These are phyloP conservation scores for Drosophila anceps DNA, from an alignment of 2,888 invertebrate species.

Conservation along the genomic window DNA sequence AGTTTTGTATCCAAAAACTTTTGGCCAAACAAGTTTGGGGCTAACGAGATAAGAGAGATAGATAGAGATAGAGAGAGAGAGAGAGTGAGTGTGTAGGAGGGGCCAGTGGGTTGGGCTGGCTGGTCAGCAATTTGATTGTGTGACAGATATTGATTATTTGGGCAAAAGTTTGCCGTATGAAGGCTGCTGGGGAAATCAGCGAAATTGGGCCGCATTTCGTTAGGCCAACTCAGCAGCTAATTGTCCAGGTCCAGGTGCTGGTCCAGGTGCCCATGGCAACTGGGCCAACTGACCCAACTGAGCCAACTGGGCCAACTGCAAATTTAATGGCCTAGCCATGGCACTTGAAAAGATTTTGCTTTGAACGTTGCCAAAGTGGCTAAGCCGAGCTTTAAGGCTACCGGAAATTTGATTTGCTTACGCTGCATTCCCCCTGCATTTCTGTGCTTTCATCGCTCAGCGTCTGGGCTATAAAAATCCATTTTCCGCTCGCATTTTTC, in stretches of 20 bases:
- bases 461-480: constrained; percentile 46
- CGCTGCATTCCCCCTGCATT: constrained; percentile 5
- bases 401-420: constrained; percentile 74
- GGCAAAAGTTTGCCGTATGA: constrained; percentile 29
- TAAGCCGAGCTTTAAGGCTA: constrained; percentile 52
- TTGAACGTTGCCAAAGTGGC: constrained; percentile 44
- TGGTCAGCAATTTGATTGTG: constrained; percentile 32
- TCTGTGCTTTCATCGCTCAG: not conserved
- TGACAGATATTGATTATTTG: constrained; percentile 77
- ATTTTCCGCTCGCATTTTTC: constrained; percentile 51
- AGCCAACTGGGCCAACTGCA: constrained; percentile 28
- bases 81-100: not conserved
- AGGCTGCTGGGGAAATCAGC: constrained; percentile 64
- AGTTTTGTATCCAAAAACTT: constrained; percentile 54
- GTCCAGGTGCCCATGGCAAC: constrained; percentile 47
- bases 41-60: constrained; percentile 3
- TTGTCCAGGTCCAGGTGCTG: constrained; percentile 42
- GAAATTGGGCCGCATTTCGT: constrained; percentile 58
- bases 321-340: constrained; percentile 34
- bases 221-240: constrained; percentile 50
- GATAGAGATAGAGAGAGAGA: too few species aligned
- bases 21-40: constrained; percentile 10
- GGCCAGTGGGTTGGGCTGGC: too few species aligned
- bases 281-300: constrained; percentile 1
- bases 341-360: constrained; percentile 41